Conservation (phyloP, 2,888 invertebrate genomes). For the Bruchidius siliquastri region DNA sequence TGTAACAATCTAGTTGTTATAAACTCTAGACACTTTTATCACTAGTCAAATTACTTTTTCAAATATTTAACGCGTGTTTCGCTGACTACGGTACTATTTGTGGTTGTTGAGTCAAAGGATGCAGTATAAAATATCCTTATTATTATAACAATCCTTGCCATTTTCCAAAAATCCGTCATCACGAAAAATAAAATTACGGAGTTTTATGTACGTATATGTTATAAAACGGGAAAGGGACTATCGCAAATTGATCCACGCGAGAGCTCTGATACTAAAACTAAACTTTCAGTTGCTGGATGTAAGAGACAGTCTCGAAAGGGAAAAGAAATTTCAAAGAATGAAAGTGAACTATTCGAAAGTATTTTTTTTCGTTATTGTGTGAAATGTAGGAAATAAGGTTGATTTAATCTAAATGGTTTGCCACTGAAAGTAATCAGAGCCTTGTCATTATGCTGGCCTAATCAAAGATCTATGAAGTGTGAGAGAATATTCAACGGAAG, state of each 20-base stretch:
- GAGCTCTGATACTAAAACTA: background rate
- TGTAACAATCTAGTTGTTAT: no score
- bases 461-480: no score
- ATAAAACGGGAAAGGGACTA: background rate
- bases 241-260: background rate
- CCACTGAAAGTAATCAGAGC: no score
- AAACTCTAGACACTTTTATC: no score
- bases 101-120: no score
- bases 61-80: no score
- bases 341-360: background rate
- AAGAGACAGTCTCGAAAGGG: background rate
- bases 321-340: background rate
- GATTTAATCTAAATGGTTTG: background rate
- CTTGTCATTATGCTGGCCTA: no score
- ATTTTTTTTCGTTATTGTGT: background rate
- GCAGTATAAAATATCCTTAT: no score
- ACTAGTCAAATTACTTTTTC: no score
- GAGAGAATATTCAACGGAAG: no score
- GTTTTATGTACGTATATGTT: background rate
- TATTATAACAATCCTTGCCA: no score
- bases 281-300: background rate
- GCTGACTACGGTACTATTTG: no score
- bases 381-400: background rate
- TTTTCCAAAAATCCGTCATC: background rate
- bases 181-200: background rate